These are phyloP conservation scores for Galendromus occidentalis DNA, from an alignment of 1,140 invertebrate species.

Conservation along the genomic window DNA sequence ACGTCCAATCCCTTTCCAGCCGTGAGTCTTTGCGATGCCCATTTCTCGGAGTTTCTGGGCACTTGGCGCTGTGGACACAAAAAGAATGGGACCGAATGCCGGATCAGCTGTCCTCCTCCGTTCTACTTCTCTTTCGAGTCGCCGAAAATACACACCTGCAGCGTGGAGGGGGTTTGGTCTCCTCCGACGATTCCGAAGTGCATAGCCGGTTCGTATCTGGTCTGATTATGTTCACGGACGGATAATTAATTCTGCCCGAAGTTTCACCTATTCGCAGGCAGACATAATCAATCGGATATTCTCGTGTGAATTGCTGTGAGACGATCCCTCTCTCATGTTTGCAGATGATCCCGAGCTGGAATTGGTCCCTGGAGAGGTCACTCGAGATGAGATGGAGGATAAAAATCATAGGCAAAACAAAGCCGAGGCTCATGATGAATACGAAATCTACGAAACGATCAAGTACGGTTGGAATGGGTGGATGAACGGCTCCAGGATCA, in stretches of 20 bases:
- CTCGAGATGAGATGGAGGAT: background rate
- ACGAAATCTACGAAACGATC: conserved; percentile 1
- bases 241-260: too few relatives aligned
- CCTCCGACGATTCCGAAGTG: conserved; percentile 52
- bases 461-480: too few relatives aligned
- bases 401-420: background rate
- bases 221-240: too few relatives aligned
- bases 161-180: conserved; percentile 30
- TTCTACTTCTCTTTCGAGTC: conserved; percentile 13
- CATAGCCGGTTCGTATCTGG: conserved; percentile 36
- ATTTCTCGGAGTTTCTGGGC: conserved; percentile 9
- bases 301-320: too few relatives aligned
- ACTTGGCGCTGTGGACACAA: conserved; percentile 12
- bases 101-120: conserved; percentile 13
- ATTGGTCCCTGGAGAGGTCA: background rate
- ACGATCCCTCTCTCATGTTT: too few relatives aligned
- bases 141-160: conserved; percentile 12
- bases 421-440: background rate
- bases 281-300: too few relatives aligned
- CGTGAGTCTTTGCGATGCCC: conserved; percentile 13
- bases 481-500: too few relatives aligned
- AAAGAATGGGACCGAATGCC: conserved; percentile 14
- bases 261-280: too few relatives aligned
- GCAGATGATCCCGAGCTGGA: background rate
- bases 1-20: conserved; percentile 11